Percentiles rank a stretch among this genome's conserved stretches.
Evolutionary conservation across 2,797 vertebrate species (phyloP).

Genomic region (Crypturellus tataupa): DNA sequence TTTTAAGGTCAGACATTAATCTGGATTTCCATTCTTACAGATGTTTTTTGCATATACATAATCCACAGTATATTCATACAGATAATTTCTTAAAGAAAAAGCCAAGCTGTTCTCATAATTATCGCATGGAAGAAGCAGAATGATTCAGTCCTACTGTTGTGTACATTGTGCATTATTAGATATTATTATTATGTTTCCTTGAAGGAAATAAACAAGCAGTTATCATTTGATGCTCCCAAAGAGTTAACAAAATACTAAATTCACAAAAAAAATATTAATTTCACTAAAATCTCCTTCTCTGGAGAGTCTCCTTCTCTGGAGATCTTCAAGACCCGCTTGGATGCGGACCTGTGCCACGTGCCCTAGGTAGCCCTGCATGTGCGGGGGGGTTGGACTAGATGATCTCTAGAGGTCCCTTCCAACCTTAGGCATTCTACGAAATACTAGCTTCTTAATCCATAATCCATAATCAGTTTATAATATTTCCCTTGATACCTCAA

Average conservation of each 20-base stretch:
- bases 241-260: neutral
- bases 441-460: neutral
- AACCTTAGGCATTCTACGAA: too few species aligned
- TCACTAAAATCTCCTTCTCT: neutral
- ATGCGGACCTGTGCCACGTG: too few species aligned
- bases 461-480: neutral
- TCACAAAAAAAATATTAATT: neutral
- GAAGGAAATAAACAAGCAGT: neutral
- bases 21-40: neutral
- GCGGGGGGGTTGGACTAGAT: too few species aligned
- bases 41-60: neutral
- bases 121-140: neutral
- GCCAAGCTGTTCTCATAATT: neutral
- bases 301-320: too few species aligned
- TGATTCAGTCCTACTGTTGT: neutral
- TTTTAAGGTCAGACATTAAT: neutral
- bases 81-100: neutral
- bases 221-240: neutral
- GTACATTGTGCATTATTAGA: neutral
- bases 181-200: neutral
- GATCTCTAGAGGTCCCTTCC: too few species aligned
- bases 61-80: neutral
- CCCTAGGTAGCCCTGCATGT: too few species aligned
- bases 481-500: neutral
- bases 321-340: too few species aligned